Evolutionary conservation across 2,113 vertebrate genomes (phyloP), one percentile per base, ranked within the genome.

Genomic region (Kryptolebias marmoratus): DNA sequence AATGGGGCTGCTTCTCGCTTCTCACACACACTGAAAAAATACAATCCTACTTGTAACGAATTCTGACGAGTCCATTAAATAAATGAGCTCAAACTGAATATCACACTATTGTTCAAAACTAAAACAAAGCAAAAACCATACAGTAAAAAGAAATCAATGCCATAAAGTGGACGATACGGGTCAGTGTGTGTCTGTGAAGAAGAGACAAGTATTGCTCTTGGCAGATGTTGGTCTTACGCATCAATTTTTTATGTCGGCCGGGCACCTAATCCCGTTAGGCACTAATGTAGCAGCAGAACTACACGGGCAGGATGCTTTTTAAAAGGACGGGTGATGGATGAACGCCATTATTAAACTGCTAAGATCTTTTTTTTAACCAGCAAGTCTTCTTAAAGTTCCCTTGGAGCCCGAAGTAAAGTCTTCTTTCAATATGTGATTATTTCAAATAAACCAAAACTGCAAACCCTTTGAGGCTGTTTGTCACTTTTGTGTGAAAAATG

Each of bases 231-330:
- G 10, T 71, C 30, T 54, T 0, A 8, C 44, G 8, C 63, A 82
- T 84, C 4, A 75, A 86, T 82, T 58, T 80, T 82, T 84, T 28
- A 80, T 86, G 72, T 67, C 48, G 47, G 36, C 62, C 30, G 64
- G 44, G 62, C 55, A 64, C 67, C 30, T 77, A 50, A 31, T 55
- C 45, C 52, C 68, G 73, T 68, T 55, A 45, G 69, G 30, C 31
- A 5, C 53, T 75, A n/a, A 53, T 56, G 1, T 44, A 52, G 12
- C 32, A 30, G 22, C 10, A 7, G n/a, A n/a, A 4, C 54, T 69
- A 53, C 30, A 11, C 11, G 11, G 15, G 15, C 15, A 45, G 22
- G 10, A 36, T 6, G 15, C 48, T n/a, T 48, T 22, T 14, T 53
- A 53, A 39, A 36, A 16, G 36, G 57, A 12, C 5, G 11, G 30